Evolutionary conservation across 2,797 vertebrate species (phyloP).

Genomic region (Scolopax rusticola): DNA sequence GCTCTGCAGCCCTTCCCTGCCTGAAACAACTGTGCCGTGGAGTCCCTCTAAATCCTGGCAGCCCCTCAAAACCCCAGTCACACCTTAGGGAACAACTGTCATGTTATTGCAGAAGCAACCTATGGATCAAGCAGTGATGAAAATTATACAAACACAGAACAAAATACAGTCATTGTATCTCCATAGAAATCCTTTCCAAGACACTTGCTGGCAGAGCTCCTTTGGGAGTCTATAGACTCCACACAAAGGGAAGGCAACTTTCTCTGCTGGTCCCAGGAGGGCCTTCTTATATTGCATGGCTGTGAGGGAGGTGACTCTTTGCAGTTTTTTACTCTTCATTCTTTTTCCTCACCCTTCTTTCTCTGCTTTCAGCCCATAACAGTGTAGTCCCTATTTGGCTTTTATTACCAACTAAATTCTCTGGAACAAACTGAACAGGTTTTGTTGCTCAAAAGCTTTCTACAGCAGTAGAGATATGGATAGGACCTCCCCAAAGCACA

Average conservation of each 20-base stretch:
- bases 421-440: not conserved
- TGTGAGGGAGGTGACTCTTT: not conserved
- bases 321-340: not conserved
- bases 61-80: rapidly evolving
- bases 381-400: not conserved
- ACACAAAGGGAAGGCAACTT: not conserved
- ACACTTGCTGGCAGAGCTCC: not conserved
- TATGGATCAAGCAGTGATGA: not conserved
- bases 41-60: not conserved
- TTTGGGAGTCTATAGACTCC: not conserved
- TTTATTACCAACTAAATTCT: not conserved
- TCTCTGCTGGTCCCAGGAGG: not conserved
- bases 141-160: not conserved
- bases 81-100: rapidly evolving
- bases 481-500: not conserved
- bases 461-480: not conserved
- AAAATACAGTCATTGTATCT: not conserved
- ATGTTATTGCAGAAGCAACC: not conserved
- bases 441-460: not conserved
- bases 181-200: not conserved
- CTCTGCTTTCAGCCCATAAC: not conserved
- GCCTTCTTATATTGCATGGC: not conserved
- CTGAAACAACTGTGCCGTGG: not conserved
- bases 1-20: not conserved
- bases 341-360: not conserved